Base-by-base conservation (phyloP, 2,888 invertebrate genomes). In the Chalcis sispes region DNA sequence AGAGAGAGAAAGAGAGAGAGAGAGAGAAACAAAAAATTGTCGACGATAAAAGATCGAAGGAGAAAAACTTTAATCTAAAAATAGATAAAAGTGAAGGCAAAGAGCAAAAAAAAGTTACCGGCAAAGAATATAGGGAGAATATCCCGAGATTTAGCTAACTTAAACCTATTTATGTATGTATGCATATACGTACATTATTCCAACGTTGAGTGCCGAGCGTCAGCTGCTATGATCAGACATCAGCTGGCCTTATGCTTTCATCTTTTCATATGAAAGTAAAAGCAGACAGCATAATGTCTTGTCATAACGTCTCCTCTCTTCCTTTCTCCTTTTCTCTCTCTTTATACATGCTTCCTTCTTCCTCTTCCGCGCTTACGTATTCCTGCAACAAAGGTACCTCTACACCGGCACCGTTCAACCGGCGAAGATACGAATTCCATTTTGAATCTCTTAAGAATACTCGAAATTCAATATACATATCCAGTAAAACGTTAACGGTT, bases 201-300 rank as follows among this genome's bases (percentile, higher is more conserved):
- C 27, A 18, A 48, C 18, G 52, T 36, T 50, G 54, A 71, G 54
- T 42, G 40, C 2, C 8, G 25, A 62, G 61, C 71, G 54, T 27
- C 71, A 62, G 29, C 67, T 69, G 67, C 32, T 40, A 58, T 69
- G 67, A 58, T 69, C 56, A 58, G 58, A 46, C 46, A 58, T 69
- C 58, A 58, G 71, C 71, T 71, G 62, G 52, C 13, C 54, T 50
- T 54, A 54, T 59, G 27, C 52, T 71, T 70, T 40, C 25, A 61
- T 52, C 27, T 52, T 40, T 62, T 54, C 62, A 29, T 71, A 62
- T 29, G 29, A 71, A 46, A 71, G 32, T 27, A 42, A 25, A 62
- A 40, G 61, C 27, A 62, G 40, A 62, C 42, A 52, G 52, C 52
- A 42, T 71, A 52, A 70, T 70, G 61, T 61, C 61, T 61, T 61